These are phyloP conservation scores for Cladorhizidae sp. DNA, from an alignment of 37 sponge, comb jelly and placozoan species.

Conservation along the genomic window DNA sequence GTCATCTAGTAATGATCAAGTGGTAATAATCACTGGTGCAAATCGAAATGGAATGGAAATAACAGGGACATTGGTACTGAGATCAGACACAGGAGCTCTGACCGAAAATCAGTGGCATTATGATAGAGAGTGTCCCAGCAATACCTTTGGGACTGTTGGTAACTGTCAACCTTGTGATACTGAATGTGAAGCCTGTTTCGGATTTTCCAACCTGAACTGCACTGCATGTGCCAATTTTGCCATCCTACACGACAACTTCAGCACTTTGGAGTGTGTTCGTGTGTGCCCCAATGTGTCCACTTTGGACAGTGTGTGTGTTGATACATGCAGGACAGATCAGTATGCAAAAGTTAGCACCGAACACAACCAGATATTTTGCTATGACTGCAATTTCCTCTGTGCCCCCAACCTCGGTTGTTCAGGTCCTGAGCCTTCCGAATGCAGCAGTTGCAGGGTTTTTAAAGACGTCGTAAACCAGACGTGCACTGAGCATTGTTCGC, in stretches of 20 bases:
- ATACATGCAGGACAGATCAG: constrained; percentile 48
- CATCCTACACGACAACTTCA: background rate
- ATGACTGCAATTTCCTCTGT: constrained; percentile 48
- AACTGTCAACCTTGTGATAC: constrained; percentile 40
- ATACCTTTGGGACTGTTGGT: constrained; percentile 24
- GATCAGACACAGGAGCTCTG: constrained; percentile 70
- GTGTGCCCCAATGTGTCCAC: constrained; percentile 54
- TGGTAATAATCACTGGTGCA: constrained; percentile 44
- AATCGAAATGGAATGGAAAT: constrained; percentile 7
- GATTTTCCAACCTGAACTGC: constrained; percentile 44
- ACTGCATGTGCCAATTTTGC: constrained; percentile 37
- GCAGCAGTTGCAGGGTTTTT: constrained; percentile 31
- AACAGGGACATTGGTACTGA: constrained; percentile 33
- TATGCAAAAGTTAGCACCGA: constrained; percentile 16
- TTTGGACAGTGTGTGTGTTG: constrained; percentile 44
- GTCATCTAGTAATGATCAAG: background rate
- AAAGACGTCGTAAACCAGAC: constrained; percentile 6
- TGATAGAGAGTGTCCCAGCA: constrained; percentile 37
- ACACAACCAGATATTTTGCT: constrained; percentile 16
- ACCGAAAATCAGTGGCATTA: constrained; percentile 48
- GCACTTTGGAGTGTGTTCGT: constrained; percentile 42
- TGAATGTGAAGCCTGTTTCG: constrained; percentile 45
- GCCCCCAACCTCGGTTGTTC: constrained; percentile 47
- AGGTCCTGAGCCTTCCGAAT: constrained; percentile 50
- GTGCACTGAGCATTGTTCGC: constrained; percentile 41